Evolutionary conservation across 2,888 invertebrate genomes (phyloP).

Genomic region (Spilosoma lubricipeda): DNA sequence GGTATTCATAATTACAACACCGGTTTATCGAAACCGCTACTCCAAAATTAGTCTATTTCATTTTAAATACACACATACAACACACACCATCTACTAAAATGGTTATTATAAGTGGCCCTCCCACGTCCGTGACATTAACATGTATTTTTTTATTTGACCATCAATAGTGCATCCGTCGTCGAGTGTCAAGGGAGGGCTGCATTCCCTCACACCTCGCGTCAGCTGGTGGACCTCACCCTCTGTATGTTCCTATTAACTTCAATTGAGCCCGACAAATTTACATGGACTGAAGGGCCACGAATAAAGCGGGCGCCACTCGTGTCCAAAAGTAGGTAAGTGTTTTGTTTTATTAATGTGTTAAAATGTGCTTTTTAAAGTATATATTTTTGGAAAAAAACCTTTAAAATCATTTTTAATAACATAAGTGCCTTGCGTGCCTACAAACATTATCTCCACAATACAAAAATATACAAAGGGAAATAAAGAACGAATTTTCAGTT

Average conservation of each 20-base stretch:
- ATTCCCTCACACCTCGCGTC: slow-evolving; percentile 86
- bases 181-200: slow-evolving; percentile 73
- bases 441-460: too few species aligned
- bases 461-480: too few species aligned
- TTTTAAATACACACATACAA: slow-evolving; percentile 28
- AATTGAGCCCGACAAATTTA: slow-evolving; percentile 86
- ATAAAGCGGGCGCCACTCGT: slow-evolving; percentile 42
- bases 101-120: slow-evolving; percentile 52
- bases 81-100: slow-evolving; percentile 50
- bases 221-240: slow-evolving; percentile 84
- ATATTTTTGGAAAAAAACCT: not conserved
- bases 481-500: too few species aligned
- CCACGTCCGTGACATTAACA: slow-evolving; percentile 52
- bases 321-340: not conserved
- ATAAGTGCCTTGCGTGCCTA: not conserved
- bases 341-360: not conserved
- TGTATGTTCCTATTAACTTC: slow-evolving; percentile 83
- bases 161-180: slow-evolving; percentile 76
- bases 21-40: slow-evolving; percentile 13
- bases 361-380: not conserved
- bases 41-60: slow-evolving; percentile 22
- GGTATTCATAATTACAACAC: not conserved
- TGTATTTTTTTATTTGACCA: slow-evolving; percentile 72
- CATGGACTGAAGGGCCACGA: slow-evolving; percentile 72
- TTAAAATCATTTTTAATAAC: not conserved